Evolutionary conservation across 2,113 vertebrate genomes (phyloP).

Genomic region (Eulacestoma nigropectus): DNA sequence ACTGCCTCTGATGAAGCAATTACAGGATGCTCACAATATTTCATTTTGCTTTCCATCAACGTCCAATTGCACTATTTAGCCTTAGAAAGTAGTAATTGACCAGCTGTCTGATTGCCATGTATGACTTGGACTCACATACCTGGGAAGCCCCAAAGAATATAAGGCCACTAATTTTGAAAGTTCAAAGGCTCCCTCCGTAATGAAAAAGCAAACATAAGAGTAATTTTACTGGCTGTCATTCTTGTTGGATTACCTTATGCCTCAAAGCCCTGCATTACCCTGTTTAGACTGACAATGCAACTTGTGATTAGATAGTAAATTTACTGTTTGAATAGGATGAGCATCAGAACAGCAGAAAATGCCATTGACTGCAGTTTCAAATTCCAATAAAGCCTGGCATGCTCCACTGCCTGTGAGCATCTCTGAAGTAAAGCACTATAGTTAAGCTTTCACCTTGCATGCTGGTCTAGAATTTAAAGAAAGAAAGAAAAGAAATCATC

Average conservation of each 20-base stretch:
- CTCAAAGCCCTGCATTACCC: slow-evolving; percentile 10
- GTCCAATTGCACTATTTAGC: background rate
- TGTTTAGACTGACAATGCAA: slow-evolving; percentile 56
- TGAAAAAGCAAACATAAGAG: slow-evolving; percentile 12
- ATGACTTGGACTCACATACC: background rate
- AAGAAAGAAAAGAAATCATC: slow-evolving; percentile 1
- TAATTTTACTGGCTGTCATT: slow-evolving; percentile 37
- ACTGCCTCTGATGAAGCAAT: background rate
- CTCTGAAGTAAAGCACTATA: slow-evolving; percentile 24
- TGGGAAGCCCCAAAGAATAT: background rate
- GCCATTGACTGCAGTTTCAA: slow-evolving; percentile 20
- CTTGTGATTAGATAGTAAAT: slow-evolving; percentile 62
- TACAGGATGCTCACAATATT: background rate
- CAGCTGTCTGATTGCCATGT: background rate
- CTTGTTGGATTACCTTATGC: slow-evolving; percentile 31
- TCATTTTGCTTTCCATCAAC: background rate
- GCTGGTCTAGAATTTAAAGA: background rate
- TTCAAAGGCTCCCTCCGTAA: slow-evolving; percentile 21
- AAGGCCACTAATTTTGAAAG: background rate
- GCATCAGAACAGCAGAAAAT: slow-evolving; percentile 8
- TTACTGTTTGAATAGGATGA: slow-evolving; percentile 54
- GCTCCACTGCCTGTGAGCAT: slow-evolving; percentile 25
- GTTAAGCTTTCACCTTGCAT: slow-evolving; percentile 43
- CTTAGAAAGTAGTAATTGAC: background rate
- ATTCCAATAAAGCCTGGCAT: slow-evolving; percentile 24